These are phyloP conservation scores for Arnoldichthys spilopterus DNA, from an alignment of 2,797 vertebrate species.

Conservation along the genomic window DNA sequence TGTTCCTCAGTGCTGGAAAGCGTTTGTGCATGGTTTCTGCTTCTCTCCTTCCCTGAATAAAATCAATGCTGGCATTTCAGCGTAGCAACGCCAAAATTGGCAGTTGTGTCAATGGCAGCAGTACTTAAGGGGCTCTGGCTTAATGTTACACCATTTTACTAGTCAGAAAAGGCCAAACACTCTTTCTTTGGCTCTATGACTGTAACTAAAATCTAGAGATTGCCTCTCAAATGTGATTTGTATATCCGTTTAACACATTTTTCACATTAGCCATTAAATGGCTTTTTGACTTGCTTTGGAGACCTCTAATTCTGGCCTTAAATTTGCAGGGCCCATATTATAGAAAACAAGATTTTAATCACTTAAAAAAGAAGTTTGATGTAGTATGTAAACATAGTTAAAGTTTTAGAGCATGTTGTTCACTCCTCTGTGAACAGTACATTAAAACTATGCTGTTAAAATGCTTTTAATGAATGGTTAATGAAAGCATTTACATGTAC, in stretches of 20 bases:
- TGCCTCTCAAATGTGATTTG: background rate
- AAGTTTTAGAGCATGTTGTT: too few relatives aligned
- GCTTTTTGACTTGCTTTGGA: too few relatives aligned
- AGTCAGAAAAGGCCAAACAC: background rate
- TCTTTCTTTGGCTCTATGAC: background rate
- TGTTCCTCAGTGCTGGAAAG: conserved; percentile 10
- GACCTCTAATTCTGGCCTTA: too few relatives aligned
- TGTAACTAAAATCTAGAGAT: conserved; percentile 8
- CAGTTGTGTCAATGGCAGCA: conserved; percentile 17
- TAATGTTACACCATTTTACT: background rate
- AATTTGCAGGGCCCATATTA: too few relatives aligned
- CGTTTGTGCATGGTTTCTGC: conserved; percentile 11
- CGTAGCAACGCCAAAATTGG: background rate
- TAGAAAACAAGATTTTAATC: too few relatives aligned
- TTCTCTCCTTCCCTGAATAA: conserved; percentile 16
- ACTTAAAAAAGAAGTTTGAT: too few relatives aligned
- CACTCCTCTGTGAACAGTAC: too few relatives aligned
- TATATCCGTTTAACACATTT: background rate
- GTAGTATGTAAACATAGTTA: too few relatives aligned
- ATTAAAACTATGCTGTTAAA: too few relatives aligned
- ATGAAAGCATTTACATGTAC: too few relatives aligned
- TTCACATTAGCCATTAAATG: too few relatives aligned
- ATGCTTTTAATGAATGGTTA: too few relatives aligned
- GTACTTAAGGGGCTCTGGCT: conserved; percentile 18
- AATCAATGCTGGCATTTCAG: conserved; percentile 24